Evolutionary conservation across 2,113 vertebrate species (phyloP).

Genomic region (Oreochromis tanganicae): DNA sequence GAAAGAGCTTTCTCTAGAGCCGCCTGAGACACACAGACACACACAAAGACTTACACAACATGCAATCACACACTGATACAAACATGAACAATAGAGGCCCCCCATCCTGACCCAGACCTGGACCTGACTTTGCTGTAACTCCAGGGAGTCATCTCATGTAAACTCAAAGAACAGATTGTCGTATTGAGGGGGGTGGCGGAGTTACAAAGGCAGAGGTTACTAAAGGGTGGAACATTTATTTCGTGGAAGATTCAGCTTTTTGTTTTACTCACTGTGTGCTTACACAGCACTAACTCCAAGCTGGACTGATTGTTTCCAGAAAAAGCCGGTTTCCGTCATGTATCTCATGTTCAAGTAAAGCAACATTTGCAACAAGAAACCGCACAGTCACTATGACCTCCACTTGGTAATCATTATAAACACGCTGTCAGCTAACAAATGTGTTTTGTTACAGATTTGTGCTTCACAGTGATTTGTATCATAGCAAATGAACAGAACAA

Average conservation of each 20-base stretch:
- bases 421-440: neutral
- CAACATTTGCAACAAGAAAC: neutral
- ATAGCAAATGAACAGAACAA: neutral
- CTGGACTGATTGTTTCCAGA: neutral
- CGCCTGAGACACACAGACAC: constrained; percentile 18
- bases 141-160: constrained; percentile 53
- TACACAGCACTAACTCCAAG: neutral
- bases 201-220: constrained; percentile 3
- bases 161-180: constrained; percentile 43
- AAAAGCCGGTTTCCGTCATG: neutral
- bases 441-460: neutral
- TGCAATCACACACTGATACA: constrained; percentile 29
- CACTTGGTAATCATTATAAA: neutral
- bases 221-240: neutral
- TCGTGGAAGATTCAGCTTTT: neutral
- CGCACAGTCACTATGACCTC: neutral
- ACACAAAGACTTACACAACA: constrained; percentile 10
- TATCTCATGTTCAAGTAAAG: neutral
- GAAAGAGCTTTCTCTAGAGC: constrained; percentile 68
- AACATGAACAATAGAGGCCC: constrained; percentile 53
- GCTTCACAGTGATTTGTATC: neutral
- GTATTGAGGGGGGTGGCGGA: neutral
- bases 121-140: constrained; percentile 36
- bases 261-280: neutral
- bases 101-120: constrained; percentile 49